phyloP scores from a whole-genome alignment of 2,113 vertebrate genomes.

The Macrotus californicus region DNA sequence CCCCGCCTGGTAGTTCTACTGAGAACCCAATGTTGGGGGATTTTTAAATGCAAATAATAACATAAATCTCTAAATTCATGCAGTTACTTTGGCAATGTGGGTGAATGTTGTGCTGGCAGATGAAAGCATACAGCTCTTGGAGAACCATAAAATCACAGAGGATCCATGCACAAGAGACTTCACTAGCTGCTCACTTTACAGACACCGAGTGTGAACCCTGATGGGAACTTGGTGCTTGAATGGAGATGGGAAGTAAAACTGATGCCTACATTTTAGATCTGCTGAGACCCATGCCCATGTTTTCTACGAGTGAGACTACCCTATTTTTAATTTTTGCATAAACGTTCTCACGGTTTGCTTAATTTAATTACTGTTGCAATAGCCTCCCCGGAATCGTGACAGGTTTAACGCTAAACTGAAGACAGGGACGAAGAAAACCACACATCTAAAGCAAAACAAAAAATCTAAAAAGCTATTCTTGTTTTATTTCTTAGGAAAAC shows the following conservation, averaged over 20 bases:
- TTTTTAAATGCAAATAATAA: neutral
- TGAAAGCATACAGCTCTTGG: neutral
- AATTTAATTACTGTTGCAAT: neutral
- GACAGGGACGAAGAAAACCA: neutral
- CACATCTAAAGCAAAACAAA: slow-evolving; percentile 3
- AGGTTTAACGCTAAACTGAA: neutral
- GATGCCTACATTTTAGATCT: neutral
- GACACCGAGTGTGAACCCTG: rapidly evolving
- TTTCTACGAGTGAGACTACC: too few species aligned
- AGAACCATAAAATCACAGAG: neutral
- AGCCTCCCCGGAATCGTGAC: neutral
- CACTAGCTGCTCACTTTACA: neutral
- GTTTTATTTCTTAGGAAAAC: neutral
- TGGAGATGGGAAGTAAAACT: neutral
- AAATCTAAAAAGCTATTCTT: neutral
- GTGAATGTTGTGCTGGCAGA: rapidly evolving
- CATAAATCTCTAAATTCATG: neutral
- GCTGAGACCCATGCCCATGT: neutral
- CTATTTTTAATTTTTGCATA: neutral
- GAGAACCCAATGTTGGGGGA: neutral
- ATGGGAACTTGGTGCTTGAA: neutral
- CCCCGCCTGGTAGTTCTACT: rapidly evolving
- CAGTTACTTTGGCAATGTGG: neutral
- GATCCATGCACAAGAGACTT: rapidly evolving
- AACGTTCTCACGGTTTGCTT: neutral